A percentile compares a stretch with the other conserved stretches of the same genome.
phyloP scores from a whole-genome alignment of 2,888 invertebrate genomes.

The Epinotia demarniana region DNA sequence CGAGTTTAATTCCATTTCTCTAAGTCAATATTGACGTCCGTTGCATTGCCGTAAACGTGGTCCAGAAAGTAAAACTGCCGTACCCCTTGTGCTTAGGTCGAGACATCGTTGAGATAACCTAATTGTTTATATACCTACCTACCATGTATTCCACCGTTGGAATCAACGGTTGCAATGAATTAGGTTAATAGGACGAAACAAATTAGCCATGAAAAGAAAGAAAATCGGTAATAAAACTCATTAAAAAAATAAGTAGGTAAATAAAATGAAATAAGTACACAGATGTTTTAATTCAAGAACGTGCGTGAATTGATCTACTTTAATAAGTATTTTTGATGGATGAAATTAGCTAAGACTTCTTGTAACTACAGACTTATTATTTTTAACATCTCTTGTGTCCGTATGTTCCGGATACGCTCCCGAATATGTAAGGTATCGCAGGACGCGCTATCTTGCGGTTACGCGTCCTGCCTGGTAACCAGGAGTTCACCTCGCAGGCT shows the following conservation, averaged over 20 bases:
- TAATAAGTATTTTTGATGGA: background rate
- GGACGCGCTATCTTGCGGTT: constrained; percentile 4
- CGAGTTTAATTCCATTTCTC: constrained; percentile 39
- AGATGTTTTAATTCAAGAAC: background rate
- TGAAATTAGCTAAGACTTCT: background rate
- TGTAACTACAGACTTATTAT: background rate
- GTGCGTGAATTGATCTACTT: background rate
- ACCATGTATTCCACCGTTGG: background rate
- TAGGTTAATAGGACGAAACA: no score
- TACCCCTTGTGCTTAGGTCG: background rate
- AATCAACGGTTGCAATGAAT: no score
- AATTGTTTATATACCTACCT: background rate
- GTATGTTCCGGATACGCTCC: constrained; percentile 1
- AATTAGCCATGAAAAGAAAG: background rate
- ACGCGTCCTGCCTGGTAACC: constrained; percentile 11
- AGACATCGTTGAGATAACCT: background rate
- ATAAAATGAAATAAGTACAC: background rate
- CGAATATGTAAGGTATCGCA: constrained; percentile 17
- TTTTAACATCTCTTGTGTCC: background rate
- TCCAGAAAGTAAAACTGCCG: background rate
- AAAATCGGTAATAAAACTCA: background rate
- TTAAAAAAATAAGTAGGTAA: background rate
- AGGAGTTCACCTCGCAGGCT: constrained; percentile 9
- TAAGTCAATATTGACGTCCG: constrained; percentile 8
- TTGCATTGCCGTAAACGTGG: constrained; percentile 16